These are phyloP conservation scores for Zaprionus bogoriensis DNA, from an alignment of 2,888 invertebrate species.

Conservation along the genomic window DNA sequence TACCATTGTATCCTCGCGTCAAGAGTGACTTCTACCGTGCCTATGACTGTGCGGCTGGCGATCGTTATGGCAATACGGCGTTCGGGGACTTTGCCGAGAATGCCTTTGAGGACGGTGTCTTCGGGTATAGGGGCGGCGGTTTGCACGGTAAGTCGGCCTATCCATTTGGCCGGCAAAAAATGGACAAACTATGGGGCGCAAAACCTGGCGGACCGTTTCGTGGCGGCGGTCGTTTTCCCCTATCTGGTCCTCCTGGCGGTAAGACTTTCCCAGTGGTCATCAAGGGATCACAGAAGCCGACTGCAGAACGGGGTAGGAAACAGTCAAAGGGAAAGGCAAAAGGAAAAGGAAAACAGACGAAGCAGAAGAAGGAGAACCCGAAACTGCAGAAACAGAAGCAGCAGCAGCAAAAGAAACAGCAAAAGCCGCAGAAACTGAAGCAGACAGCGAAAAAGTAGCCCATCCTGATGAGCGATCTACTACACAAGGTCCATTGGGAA, in stretches of 20 bases:
- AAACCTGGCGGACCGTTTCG: constrained; percentile 25
- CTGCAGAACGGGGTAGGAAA: constrained; percentile 18
- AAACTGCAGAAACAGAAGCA: not conserved
- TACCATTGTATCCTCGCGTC: constrained; percentile 51
- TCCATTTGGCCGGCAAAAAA: constrained; percentile 1
- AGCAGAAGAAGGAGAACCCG: too few relatives aligned
- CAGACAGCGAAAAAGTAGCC: constrained; percentile 1
- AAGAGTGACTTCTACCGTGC: constrained; percentile 56
- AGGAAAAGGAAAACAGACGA: too few relatives aligned
- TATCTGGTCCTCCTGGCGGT: not conserved
- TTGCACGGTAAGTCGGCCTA: constrained; percentile 23
- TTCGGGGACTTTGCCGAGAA: constrained; percentile 37
- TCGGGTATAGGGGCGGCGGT: constrained; percentile 46
- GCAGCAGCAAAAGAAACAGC: not conserved
- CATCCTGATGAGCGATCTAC: too few relatives aligned
- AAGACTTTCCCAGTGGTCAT: constrained; percentile 13
- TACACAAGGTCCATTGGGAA: too few relatives aligned
- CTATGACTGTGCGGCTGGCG: constrained; percentile 70
- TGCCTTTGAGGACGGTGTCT: constrained; percentile 53
- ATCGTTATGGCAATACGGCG: constrained; percentile 46
- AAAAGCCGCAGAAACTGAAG: not conserved
- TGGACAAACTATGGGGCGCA: not conserved
- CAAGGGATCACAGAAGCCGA: not conserved
- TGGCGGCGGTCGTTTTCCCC: constrained; percentile 14
- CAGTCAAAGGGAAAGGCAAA: not conserved